These are phyloP conservation scores for Colius striatus DNA, from an alignment of 2,113 vertebrate genomes.

Conservation along the genomic window DNA sequence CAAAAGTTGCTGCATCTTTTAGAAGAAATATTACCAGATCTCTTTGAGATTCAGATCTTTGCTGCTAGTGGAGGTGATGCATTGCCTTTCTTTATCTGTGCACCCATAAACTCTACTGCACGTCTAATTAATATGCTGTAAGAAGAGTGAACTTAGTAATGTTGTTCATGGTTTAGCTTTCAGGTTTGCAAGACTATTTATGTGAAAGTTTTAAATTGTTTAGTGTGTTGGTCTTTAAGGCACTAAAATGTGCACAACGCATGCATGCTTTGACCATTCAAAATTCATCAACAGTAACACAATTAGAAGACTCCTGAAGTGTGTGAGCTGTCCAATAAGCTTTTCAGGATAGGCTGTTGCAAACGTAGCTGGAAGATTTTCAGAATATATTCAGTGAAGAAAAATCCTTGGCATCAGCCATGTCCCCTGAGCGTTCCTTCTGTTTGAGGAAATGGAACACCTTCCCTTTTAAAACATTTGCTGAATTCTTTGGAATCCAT, in stretches of 20 bases:
- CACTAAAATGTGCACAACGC: background rate
- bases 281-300: background rate
- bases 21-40: background rate
- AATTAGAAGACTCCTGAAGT: slow-evolving; percentile 12
- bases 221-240: background rate
- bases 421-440: background rate
- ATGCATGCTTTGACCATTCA: background rate
- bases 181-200: background rate
- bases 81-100: background rate
- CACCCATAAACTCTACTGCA: background rate
- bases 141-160: background rate
- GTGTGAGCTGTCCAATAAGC: background rate
- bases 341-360: background rate
- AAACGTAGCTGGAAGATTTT: background rate
- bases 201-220: slow-evolving; percentile 5
- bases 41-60: background rate
- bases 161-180: background rate
- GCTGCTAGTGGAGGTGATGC: background rate
- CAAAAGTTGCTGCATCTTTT: background rate
- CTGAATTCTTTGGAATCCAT: background rate
- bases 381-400: background rate
- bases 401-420: background rate
- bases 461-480: background rate
- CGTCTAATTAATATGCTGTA: background rate
- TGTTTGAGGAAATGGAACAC: background rate